A percentile compares a stretch with the other conserved stretches of the same genome.
These are phyloP conservation scores for Pelecanoides urinatrix DNA, from an alignment of 2,113 vertebrate species.

Conservation along the genomic window DNA sequence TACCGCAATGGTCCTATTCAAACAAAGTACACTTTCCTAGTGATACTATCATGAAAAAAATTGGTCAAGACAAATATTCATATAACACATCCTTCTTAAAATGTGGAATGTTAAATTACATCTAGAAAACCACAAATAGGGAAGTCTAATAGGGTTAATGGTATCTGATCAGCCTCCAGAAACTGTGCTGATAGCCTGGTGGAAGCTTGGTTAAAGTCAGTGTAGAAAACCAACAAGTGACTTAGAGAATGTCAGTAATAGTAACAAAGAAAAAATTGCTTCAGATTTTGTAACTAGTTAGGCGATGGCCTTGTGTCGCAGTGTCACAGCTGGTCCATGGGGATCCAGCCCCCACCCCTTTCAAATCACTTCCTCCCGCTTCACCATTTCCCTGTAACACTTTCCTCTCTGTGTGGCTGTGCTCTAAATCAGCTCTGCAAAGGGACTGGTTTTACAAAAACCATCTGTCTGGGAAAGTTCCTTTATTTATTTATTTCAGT, in stretches of 20 bases:
- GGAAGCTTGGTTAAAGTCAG: not conserved
- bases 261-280: not conserved
- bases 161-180: not conserved
- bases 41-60: not conserved
- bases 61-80: not conserved
- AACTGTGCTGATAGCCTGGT: not conserved
- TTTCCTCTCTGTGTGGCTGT: not conserved
- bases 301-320: not conserved
- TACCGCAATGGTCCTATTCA: not conserved
- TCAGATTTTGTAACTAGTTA: not conserved
- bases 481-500: not conserved
- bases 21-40: not conserved
- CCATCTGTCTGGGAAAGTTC: not conserved
- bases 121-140: not conserved
- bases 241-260: not conserved
- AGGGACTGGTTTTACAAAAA: not conserved
- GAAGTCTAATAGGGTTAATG: not conserved
- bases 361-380: not conserved
- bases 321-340: not conserved
- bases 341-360: not conserved
- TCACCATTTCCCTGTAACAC: rapidly evolving
- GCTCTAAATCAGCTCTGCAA: not conserved
- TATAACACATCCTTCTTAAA: not conserved
- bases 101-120: not conserved
- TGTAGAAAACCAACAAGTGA: not conserved